Evolutionary conservation across 2,797 vertebrate genomes (phyloP).

Genomic region (Siniperca obscura): DNA sequence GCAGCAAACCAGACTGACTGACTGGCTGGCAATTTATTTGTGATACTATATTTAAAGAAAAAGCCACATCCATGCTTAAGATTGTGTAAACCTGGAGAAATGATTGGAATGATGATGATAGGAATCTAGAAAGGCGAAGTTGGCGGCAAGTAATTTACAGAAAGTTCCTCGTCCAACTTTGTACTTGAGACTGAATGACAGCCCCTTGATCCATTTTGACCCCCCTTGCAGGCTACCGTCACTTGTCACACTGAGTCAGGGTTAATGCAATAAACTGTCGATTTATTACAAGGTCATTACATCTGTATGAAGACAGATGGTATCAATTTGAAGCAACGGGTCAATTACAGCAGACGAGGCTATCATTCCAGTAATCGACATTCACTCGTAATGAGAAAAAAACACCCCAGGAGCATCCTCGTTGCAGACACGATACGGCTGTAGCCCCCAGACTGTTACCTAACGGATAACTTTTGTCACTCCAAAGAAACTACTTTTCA

Average conservation of each 20-base stretch:
- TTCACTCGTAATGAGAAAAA: slow-evolving; percentile 73
- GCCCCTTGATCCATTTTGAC: slow-evolving; percentile 44
- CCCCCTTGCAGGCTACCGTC: slow-evolving; percentile 34
- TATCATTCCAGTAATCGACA: slow-evolving; percentile 73
- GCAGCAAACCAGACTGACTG: background rate
- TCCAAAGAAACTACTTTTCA: slow-evolving; percentile 50
- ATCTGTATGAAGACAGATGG: slow-evolving; percentile 78
- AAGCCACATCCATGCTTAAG: background rate
- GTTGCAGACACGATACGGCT: slow-evolving; percentile 41
- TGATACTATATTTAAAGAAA: background rate
- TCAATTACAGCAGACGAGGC: slow-evolving; percentile 77
- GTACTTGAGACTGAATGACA: background rate
- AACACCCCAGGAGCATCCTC: slow-evolving; percentile 63
- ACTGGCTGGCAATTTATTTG: background rate
- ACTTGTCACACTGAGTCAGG: slow-evolving; percentile 60
- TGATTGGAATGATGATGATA: no score
- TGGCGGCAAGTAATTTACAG: background rate
- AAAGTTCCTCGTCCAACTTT: slow-evolving; percentile 46
- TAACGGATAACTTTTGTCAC: slow-evolving; percentile 62
- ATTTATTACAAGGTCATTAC: slow-evolving; percentile 81
- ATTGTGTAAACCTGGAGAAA: background rate
- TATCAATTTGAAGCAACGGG: slow-evolving; percentile 73
- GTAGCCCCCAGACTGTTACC: slow-evolving; percentile 50
- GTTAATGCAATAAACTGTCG: slow-evolving; percentile 70
- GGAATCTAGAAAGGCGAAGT: background rate